Evolutionary conservation across 2,113 vertebrate genomes (phyloP).

Genomic region (Rhodinocichla rosea): DNA sequence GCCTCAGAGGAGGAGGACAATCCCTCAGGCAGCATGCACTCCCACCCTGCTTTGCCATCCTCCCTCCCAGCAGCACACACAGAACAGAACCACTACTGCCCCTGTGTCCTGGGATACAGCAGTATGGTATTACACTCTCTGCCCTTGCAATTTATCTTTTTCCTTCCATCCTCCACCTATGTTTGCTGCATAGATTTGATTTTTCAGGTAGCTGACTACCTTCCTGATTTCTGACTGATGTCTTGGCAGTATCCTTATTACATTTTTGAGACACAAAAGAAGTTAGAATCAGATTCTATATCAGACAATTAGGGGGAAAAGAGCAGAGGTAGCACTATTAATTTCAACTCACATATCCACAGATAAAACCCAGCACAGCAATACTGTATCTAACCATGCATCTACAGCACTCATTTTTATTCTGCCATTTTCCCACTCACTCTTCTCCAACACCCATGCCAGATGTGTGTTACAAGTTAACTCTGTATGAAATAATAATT

Average conservation of each 20-base stretch:
- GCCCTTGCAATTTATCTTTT: neutral
- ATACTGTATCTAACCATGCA: neutral
- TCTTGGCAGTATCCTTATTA: neutral
- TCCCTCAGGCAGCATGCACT: rapidly evolving
- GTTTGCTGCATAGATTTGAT: neutral
- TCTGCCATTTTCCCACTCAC: neutral
- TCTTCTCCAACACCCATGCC: neutral
- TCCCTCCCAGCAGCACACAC: neutral
- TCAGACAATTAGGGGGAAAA: neutral
- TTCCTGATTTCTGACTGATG: neutral
- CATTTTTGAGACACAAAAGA: neutral
- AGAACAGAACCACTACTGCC: neutral
- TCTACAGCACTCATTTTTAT: neutral
- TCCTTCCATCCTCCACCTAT: neutral
- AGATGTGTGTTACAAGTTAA: neutral
- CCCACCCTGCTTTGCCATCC: no score
- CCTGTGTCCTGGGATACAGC: rapidly evolving
- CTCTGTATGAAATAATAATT: neutral
- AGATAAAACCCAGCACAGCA: neutral
- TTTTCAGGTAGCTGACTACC: neutral
- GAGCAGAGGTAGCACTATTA: neutral
- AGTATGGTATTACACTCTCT: rapidly evolving
- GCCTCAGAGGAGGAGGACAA: neutral
- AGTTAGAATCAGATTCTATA: neutral
- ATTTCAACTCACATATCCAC: neutral